These are phyloP conservation scores for Petrosia ficiformis DNA, from an alignment of 37 sponge, comb jelly and placozoan species.

Conservation along the genomic window DNA sequence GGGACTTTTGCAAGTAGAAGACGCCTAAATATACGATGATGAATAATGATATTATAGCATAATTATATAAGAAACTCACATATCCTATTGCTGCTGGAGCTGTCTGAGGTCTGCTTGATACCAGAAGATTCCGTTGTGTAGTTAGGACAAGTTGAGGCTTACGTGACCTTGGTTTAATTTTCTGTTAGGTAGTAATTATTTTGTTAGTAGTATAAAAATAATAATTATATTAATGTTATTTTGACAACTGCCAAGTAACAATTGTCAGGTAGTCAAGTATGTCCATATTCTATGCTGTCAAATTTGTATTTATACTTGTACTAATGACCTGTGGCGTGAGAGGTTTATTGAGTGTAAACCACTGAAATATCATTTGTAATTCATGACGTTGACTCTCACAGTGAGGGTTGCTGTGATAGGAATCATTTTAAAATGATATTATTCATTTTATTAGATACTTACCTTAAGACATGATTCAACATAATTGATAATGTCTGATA, in stretches of 20 bases:
- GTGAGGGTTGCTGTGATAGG: slow-evolving; percentile 27
- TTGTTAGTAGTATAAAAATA: background rate
- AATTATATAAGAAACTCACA: no score
- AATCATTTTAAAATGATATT: background rate
- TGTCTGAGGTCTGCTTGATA: slow-evolving; percentile 26
- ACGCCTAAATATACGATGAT: background rate
- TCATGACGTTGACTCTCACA: slow-evolving; percentile 31
- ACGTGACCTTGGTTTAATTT: no score
- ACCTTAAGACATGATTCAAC: slow-evolving; percentile 42
- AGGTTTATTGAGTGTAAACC: slow-evolving; percentile 57
- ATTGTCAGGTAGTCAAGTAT: no score
- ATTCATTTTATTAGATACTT: background rate
- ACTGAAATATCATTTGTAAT: slow-evolving; percentile 40
- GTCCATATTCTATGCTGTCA: no score
- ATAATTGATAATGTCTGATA: slow-evolving; percentile 36
- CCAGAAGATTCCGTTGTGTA: background rate
- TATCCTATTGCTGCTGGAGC: slow-evolving; percentile 28
- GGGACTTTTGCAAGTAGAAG: background rate
- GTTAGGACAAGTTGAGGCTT: slow-evolving; percentile 21
- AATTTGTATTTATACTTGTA: no score
- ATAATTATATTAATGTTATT: background rate
- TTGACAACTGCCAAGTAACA: background rate
- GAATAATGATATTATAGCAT: no score
- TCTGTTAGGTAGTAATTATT: no score
- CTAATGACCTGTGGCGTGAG: slow-evolving; percentile 27